A percentile compares a stretch with the other conserved stretches of the same genome.
phyloP scores from a whole-genome alignment of 2,797 vertebrate genomes.

The Cryptoblepharus egeriae region DNA sequence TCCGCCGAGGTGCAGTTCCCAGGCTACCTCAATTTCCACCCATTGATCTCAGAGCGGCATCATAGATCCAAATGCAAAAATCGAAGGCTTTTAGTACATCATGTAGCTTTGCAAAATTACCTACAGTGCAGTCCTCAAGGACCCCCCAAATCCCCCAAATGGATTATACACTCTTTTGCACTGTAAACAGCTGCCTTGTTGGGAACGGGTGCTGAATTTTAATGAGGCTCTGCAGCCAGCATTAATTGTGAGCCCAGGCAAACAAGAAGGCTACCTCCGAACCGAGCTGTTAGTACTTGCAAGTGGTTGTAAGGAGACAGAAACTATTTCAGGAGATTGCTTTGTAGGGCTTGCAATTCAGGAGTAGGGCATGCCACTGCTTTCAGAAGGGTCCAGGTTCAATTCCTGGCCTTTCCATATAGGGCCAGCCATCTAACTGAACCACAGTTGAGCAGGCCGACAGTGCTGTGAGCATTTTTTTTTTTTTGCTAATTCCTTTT shows the following conservation, averaged over 20 bases:
- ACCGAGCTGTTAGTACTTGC: background rate
- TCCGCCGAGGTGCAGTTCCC: background rate
- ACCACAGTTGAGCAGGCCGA: no score
- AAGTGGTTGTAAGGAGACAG: no score
- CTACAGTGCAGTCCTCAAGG: conserved; percentile 7
- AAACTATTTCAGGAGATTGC: background rate
- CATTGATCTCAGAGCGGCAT: background rate
- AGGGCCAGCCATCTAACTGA: no score
- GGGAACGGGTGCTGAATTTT: background rate
- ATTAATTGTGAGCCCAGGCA: conserved; percentile 6
- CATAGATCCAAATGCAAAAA: conserved; percentile 22
- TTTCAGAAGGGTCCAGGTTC: no score
- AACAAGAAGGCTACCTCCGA: background rate
- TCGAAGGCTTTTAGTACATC: conserved; percentile 17
- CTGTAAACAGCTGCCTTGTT: conserved; percentile 4
- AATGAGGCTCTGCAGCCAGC: background rate
- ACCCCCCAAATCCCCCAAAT: background rate
- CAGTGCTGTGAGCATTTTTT: background rate
- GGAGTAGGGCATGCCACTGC: no score
- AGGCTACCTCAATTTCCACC: background rate
- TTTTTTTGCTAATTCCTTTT: background rate
- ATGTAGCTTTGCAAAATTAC: conserved; percentile 7
- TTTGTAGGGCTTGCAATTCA: background rate
- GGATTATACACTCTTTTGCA: conserved; percentile 23
- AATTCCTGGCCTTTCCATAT: no score